Evolutionary conservation across 1,140 invertebrate species (phyloP).

Genomic region (Zaprionus camerounensis): DNA sequence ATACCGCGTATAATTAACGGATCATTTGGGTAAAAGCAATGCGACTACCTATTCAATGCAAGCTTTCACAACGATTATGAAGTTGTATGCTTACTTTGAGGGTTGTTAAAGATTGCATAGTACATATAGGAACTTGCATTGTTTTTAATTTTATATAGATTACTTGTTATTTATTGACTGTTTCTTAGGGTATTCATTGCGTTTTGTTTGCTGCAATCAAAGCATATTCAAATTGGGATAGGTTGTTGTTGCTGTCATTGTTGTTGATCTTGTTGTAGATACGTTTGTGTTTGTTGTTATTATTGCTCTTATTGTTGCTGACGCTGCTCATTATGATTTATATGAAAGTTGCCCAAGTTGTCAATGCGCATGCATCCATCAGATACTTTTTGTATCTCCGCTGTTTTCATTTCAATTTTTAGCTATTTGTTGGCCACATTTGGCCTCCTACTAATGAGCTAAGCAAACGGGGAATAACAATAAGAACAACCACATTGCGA

Average conservation of each 20-base stretch:
- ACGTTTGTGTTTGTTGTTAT: background rate
- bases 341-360: constrained; percentile 43
- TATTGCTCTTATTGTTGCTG: background rate
- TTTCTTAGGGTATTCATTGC: background rate
- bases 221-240: constrained; percentile 7
- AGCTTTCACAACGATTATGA: too few relatives aligned
- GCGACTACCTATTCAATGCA: too few relatives aligned
- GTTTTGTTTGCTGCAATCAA: background rate
- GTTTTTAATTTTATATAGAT: background rate
- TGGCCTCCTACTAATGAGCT: constrained; percentile 61
- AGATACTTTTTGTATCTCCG: constrained; percentile 33
- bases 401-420: constrained; percentile 35
- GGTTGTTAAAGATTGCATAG: too few relatives aligned
- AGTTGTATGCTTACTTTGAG: too few relatives aligned
- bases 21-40: too few relatives aligned
- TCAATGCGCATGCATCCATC: constrained; percentile 70
- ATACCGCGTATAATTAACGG: too few relatives aligned
- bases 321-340: constrained; percentile 48
- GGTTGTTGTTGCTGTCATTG: background rate
- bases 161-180: background rate
- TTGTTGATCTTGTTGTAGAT: background rate
- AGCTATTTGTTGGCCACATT: constrained; percentile 52
- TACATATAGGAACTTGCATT: too few relatives aligned
- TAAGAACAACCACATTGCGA: constrained; percentile 26
- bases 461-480: constrained; percentile 53